phyloP scores from a whole-genome alignment of 2,113 vertebrate genomes.

The Cyanocitta stelleri region DNA sequence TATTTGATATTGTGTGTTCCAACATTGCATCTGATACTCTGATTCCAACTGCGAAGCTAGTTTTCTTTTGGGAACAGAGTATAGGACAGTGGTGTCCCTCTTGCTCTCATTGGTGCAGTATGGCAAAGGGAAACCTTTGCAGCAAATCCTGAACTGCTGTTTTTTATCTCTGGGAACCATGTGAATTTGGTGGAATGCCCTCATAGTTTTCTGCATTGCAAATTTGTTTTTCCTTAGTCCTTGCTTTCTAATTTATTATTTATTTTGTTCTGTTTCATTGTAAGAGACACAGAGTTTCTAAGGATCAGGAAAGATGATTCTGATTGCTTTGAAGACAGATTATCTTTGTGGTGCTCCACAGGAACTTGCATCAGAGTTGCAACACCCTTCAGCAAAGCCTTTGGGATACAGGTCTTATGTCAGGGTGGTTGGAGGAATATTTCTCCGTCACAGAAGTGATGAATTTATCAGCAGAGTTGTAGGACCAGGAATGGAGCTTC shows the following conservation, averaged over 20 bases:
- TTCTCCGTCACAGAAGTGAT: background rate
- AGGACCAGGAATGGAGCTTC: background rate
- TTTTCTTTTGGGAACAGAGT: background rate
- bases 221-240: background rate
- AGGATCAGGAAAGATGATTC: background rate
- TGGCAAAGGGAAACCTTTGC: background rate
- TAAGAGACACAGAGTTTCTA: background rate
- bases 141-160: background rate
- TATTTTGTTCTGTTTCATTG: background rate
- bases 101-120: background rate
- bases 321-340: background rate
- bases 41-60: background rate
- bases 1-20: background rate
- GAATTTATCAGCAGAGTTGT: background rate
- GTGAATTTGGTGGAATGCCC: background rate
- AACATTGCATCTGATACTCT: background rate
- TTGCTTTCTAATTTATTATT: background rate
- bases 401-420: background rate
- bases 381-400: background rate
- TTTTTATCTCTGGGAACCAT: background rate
- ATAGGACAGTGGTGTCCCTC: background rate
- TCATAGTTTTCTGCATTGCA: background rate
- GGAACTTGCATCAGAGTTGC: background rate
- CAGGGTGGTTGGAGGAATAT: background rate
- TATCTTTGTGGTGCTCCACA: background rate